Evolutionary conservation across 2,113 vertebrate genomes (phyloP).

Genomic region (Sinocyclocheilus anshuiensis): DNA sequence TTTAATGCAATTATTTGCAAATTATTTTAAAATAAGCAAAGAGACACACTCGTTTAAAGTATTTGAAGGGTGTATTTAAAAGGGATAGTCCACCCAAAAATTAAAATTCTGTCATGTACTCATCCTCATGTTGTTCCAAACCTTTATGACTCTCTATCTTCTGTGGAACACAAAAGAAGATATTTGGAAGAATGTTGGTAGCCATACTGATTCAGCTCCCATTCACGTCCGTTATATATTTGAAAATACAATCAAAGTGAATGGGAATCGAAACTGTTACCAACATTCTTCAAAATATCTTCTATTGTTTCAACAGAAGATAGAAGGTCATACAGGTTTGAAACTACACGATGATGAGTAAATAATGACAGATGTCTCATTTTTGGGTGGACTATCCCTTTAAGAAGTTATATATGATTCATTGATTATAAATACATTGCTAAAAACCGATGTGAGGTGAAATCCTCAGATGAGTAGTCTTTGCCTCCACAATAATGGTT

Average conservation of each 20-base stretch:
- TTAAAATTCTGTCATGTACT: no score
- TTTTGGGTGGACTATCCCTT: background rate
- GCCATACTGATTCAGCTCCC: background rate
- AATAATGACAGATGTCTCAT: background rate
- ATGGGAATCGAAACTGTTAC: background rate
- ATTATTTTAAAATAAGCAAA: background rate
- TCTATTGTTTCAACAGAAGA: background rate
- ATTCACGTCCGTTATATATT: background rate
- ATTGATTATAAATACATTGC: no score
- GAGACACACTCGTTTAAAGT: background rate
- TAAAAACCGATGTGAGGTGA: background rate
- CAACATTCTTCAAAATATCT: background rate
- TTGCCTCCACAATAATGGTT: background rate
- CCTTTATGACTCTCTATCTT: no score
- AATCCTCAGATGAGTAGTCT: background rate
- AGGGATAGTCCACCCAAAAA: no score
- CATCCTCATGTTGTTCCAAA: no score
- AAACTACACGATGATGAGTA: background rate
- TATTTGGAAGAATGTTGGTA: no score
- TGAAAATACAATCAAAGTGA: background rate
- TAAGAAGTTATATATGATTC: background rate
- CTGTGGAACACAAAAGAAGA: no score
- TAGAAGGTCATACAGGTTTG: background rate
- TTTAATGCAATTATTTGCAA: background rate
- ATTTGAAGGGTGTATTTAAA: no score